Evolutionary conservation across 1,140 invertebrate genomes (phyloP).

Genomic region (Ceratitis capitata): DNA sequence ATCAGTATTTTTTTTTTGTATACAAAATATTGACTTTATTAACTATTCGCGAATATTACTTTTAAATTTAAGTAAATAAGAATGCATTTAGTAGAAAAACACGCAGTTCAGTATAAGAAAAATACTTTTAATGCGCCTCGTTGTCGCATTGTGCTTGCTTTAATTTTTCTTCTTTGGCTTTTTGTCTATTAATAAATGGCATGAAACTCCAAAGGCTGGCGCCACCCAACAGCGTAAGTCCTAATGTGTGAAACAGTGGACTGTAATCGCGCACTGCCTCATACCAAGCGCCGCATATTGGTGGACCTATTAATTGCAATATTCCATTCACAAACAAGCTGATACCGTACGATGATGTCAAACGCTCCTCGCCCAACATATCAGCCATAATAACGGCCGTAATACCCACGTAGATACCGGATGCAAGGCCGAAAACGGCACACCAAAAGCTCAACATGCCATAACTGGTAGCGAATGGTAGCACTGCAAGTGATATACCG

Average conservation of each 20-base stretch:
- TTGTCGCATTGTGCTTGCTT: conserved; percentile 29
- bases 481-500: conserved; percentile 74
- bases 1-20: no score
- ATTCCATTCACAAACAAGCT: conserved; percentile 85
- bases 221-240: conserved; percentile 77
- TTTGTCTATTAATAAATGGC: conserved; percentile 71
- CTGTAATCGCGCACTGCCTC: conserved; percentile 74
- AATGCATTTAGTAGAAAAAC: conserved; percentile 36
- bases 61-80: conserved; percentile 34
- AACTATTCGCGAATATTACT: conserved; percentile 30
- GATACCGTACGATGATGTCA: conserved; percentile 86
- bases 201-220: conserved; percentile 78
- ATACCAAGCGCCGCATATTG: conserved; percentile 77
- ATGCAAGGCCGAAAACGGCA: conserved; percentile 80
- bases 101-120: conserved; percentile 17
- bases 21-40: conserved; percentile 36
- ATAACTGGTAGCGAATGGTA: conserved; percentile 74
- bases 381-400: conserved; percentile 88
- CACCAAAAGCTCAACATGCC: conserved; percentile 74
- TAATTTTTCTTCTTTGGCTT: conserved; percentile 48
- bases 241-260: conserved; percentile 76
- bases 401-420: conserved; percentile 86
- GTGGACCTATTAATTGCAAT: conserved; percentile 81
- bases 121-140: conserved; percentile 21
- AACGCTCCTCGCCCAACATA: conserved; percentile 81